A percentile compares a stretch with the other conserved stretches of the same genome.
phyloP scores from a whole-genome alignment of 2,888 invertebrate genomes.

The Gryllus longicercus region DNA sequence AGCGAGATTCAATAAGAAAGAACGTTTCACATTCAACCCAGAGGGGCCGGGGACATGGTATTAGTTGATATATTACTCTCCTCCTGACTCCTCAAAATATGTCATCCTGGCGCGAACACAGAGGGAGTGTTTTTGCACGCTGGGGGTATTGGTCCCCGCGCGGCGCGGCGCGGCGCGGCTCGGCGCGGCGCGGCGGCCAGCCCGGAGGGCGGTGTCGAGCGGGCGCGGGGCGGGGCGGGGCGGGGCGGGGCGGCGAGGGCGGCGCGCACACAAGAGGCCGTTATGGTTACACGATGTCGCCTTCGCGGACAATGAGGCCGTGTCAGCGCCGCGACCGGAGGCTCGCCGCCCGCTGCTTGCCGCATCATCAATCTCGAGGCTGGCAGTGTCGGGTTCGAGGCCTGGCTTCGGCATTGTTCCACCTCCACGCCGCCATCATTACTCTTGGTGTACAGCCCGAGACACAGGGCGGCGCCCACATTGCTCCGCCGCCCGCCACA shows the following conservation, averaged over 20 bases:
- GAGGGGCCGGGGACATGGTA: too few species aligned
- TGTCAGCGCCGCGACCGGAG: conserved; percentile 8
- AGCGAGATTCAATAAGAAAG: too few species aligned
- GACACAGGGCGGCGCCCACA: neutral
- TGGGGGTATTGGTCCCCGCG: too few species aligned
- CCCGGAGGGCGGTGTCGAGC: too few species aligned
- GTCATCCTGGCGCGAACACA: too few species aligned
- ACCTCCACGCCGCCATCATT: neutral
- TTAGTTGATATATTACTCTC: too few species aligned
- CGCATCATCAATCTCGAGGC: conserved; percentile 2
- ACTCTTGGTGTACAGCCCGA: conserved; percentile 10
- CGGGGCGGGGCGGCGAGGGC: neutral
- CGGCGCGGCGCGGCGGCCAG: too few species aligned
- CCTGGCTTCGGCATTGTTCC: conserved; percentile 17
- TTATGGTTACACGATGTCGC: conserved; percentile 17
- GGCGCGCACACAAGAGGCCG: neutral
- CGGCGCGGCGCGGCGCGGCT: too few species aligned
- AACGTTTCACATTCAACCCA: too few species aligned
- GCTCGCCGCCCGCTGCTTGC: neutral
- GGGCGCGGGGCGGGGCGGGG: neutral
- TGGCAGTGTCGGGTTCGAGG: conserved; percentile 17
- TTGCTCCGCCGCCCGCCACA: neutral
- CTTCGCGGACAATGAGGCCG: conserved; percentile 17
- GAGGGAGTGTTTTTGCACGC: too few species aligned
- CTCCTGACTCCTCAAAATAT: too few species aligned